Percentiles rank a stretch among this genome's conserved stretches.
phyloP scores from a whole-genome alignment of 2,113 vertebrate species.

The Patagioenas fasciata region DNA sequence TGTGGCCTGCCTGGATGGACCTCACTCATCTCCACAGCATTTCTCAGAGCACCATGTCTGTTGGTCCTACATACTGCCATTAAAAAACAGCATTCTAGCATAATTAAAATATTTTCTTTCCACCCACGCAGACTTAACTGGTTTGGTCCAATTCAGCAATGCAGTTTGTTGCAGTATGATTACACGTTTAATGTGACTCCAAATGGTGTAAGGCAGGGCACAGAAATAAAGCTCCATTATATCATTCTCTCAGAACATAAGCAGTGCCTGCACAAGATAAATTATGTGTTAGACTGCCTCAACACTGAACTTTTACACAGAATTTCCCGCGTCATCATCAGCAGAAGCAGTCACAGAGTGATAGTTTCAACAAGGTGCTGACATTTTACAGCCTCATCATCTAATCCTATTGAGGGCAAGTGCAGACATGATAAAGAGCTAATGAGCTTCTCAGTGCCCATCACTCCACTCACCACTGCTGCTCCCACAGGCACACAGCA shows the following conservation, averaged over 20 bases:
- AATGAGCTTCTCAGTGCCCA: not conserved
- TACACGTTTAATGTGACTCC: not conserved
- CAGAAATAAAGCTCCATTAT: not conserved
- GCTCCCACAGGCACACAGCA: not conserved
- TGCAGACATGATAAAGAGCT: slow-evolving; percentile 55
- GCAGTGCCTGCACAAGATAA: not conserved
- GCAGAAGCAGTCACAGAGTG: slow-evolving; percentile 14
- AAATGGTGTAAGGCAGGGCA: not conserved
- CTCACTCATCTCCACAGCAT: not conserved
- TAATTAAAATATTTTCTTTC: not conserved
- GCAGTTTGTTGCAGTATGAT: not conserved
- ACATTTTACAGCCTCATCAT: slow-evolving; percentile 47
- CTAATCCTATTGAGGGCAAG: slow-evolving; percentile 61
- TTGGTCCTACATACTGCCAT: not conserved
- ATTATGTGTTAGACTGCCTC: slow-evolving; percentile 8
- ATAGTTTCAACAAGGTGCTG: slow-evolving; percentile 57
- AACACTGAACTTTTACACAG: slow-evolving; percentile 52
- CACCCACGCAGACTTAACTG: not conserved
- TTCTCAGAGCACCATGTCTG: not conserved
- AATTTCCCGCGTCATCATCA: not conserved
- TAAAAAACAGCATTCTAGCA: not conserved
- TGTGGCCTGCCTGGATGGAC: not conserved
- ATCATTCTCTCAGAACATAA: not conserved
- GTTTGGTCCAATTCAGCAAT: not conserved
- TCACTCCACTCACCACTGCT: not conserved